These are phyloP conservation scores for Arctocebus calabarensis DNA, from an alignment of 2,797 vertebrate genomes.

Conservation along the genomic window DNA sequence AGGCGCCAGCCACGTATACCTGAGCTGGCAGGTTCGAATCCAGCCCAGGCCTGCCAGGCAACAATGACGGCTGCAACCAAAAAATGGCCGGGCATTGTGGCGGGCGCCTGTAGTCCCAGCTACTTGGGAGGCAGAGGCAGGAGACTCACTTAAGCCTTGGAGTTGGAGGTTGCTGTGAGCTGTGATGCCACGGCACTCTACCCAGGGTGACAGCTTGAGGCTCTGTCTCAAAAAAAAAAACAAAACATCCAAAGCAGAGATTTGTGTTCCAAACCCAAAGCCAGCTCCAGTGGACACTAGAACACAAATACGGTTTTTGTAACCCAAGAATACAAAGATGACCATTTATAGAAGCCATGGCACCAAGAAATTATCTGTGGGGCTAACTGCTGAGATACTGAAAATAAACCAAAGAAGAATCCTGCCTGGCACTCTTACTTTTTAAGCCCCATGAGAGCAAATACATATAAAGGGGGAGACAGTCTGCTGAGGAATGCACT, in stretches of 20 bases:
- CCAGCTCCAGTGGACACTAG: neutral
- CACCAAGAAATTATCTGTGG: neutral
- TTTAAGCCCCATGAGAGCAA: neutral
- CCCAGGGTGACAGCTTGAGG: too few species aligned
- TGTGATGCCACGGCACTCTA: too few species aligned
- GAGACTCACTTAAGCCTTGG: too few species aligned
- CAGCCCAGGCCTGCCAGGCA: too few species aligned
- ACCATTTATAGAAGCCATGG: neutral
- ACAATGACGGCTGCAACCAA: too few species aligned
- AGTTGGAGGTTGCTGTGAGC: too few species aligned
- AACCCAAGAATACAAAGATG: slow-evolving; percentile 23
- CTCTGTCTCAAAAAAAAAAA: too few species aligned
- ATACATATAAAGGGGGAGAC: neutral
- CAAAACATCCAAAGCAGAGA: slow-evolving; percentile 26
- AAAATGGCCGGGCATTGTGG: too few species aligned
- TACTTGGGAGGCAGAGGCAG: too few species aligned
- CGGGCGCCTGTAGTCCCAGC: too few species aligned
- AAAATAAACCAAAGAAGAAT: slow-evolving; percentile 37
- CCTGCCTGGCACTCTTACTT: neutral
- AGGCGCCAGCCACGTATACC: too few species aligned
- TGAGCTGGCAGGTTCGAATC: too few species aligned
- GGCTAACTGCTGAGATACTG: neutral
- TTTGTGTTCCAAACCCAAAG: neutral
- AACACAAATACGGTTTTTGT: neutral
- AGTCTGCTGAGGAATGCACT: neutral